Evolutionary conservation across 1,140 invertebrate genomes (phyloP).

Genomic region (Plectrocnemia conspersa): DNA sequence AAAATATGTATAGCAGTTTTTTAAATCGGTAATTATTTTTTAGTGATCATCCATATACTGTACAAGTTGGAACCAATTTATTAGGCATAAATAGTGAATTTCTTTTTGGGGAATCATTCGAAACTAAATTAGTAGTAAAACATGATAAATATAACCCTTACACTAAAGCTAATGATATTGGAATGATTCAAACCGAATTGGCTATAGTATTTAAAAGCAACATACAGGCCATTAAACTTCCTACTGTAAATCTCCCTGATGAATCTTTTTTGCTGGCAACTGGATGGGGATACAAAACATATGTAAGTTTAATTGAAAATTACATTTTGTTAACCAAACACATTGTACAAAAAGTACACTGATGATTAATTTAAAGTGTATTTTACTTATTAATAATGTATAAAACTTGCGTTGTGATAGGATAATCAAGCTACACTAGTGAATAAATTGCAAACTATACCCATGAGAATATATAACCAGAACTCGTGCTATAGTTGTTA

Average conservation of each 20-base stretch:
- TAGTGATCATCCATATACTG: background rate
- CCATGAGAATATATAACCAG: no score
- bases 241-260: conserved; percentile 37
- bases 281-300: no score
- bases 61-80: conserved; percentile 16
- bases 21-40: no score
- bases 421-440: no score
- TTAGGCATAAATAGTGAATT: conserved; percentile 3
- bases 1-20: no score
- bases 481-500: no score
- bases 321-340: background rate
- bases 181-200: background rate
- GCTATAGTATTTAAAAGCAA: conserved; percentile 39
- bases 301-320: no score
- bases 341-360: background rate
- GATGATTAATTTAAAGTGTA: conserved; percentile 41
- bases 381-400: no score
- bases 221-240: conserved; percentile 42
- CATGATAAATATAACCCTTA: conserved; percentile 11
- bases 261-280: conserved; percentile 26
- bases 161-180: conserved; percentile 19
- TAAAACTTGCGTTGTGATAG: no score
- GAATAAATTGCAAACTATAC: conserved; percentile 45
- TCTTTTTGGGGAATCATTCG: background rate
- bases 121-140: no score